These are phyloP conservation scores for Mythimna loreyi DNA, from an alignment of 2,888 invertebrate genomes.

Conservation along the genomic window DNA sequence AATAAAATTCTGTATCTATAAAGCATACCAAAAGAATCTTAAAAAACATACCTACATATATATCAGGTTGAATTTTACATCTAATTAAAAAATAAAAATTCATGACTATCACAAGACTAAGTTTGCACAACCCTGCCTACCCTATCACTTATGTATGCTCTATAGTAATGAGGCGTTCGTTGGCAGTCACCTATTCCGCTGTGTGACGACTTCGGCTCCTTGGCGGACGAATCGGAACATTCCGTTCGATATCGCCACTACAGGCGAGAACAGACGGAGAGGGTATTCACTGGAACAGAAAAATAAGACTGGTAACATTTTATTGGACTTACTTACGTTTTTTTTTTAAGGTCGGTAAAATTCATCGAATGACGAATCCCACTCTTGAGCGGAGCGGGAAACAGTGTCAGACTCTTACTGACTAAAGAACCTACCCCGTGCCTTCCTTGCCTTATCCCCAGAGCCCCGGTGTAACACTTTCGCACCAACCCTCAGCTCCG, in stretches of 20 bases:
- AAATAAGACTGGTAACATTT: not conserved
- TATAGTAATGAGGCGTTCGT: slow-evolving; percentile 31
- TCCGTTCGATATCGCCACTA: slow-evolving; percentile 95
- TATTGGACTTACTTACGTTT: no score
- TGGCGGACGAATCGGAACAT: slow-evolving; percentile 92
- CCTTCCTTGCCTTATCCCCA: no score
- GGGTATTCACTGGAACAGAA: slow-evolving; percentile 92
- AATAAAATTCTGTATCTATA: slow-evolving; percentile 8
- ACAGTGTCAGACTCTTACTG: no score
- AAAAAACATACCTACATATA: slow-evolving; percentile 8
- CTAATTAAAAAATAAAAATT: not conserved
- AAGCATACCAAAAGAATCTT: slow-evolving; percentile 12
- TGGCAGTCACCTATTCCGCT: slow-evolving; percentile 78
- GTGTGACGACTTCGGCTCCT: slow-evolving; percentile 80
- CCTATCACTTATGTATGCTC: slow-evolving; percentile 25
- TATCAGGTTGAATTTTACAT: not conserved
- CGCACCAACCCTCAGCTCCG: no score
- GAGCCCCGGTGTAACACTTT: no score
- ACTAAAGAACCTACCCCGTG: no score
- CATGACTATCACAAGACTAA: slow-evolving; percentile 1
- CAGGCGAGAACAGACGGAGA: slow-evolving; percentile 95
- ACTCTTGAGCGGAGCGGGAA: no score
- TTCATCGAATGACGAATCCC: no score
- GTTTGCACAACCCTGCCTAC: slow-evolving; percentile 66
- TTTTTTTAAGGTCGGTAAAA: no score